These are phyloP conservation scores for Archilochus colubris DNA, from an alignment of 2,113 vertebrate genomes.

Conservation along the genomic window DNA sequence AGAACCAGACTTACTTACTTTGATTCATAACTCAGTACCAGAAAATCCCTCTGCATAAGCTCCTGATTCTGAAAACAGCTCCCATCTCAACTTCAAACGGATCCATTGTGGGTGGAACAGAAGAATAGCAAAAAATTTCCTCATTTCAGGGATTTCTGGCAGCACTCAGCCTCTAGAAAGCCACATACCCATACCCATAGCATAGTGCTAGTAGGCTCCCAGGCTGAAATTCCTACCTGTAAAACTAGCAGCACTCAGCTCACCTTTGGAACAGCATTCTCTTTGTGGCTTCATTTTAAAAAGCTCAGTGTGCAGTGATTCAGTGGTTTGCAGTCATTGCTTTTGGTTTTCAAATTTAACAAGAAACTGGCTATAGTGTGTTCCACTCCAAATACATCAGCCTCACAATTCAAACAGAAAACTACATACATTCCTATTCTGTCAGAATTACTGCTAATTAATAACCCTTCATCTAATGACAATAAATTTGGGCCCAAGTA, in stretches of 20 bases:
- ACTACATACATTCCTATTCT: neutral
- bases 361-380: rapidly evolving
- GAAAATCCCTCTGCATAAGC: neutral
- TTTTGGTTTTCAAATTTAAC: neutral
- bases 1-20: neutral
- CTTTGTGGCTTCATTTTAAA: neutral
- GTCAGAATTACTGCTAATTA: neutral
- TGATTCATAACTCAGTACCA: neutral
- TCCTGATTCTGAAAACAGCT: neutral
- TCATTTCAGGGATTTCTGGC: neutral
- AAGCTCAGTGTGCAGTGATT: neutral
- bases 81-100: neutral
- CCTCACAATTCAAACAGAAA: neutral
- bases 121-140: neutral
- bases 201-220: neutral
- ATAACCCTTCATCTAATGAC: neutral
- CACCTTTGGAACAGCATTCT: neutral
- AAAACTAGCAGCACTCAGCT: neutral
- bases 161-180: neutral
- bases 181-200: neutral
- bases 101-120: neutral
- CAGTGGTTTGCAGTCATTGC: neutral
- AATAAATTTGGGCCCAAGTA: neutral
- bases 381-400: neutral
- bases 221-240: neutral